Evolutionary conservation across 2,113 vertebrate genomes (phyloP).

Genomic region (Acrocephalus kingi): DNA sequence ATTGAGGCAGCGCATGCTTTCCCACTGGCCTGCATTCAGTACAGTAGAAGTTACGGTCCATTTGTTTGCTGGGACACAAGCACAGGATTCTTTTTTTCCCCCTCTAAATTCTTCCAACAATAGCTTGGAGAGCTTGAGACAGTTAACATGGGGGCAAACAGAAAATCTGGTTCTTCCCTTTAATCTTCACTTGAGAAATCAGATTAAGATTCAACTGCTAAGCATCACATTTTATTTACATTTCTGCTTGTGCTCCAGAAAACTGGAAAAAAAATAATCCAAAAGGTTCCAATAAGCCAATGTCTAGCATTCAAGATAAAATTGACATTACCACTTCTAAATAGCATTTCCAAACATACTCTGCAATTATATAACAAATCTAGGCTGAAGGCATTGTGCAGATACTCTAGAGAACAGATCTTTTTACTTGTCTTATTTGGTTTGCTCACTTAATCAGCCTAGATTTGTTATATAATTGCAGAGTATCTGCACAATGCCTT

Average conservation of each 20-base stretch:
- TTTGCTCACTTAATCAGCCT: too few relatives aligned
- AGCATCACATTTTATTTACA: neutral
- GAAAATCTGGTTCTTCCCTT: conserved; percentile 3
- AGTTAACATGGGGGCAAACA: neutral
- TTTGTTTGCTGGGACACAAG: neutral
- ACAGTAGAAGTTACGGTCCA: neutral
- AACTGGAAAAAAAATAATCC: neutral
- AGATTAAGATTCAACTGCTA: conserved; percentile 28
- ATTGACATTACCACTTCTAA: neutral
- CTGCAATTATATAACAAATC: neutral
- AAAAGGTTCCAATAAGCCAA: neutral
- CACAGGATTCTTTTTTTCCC: neutral
- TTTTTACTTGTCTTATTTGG: too few relatives aligned
- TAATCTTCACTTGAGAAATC: conserved; percentile 34
- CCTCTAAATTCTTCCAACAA: neutral
- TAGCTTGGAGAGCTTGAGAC: neutral
- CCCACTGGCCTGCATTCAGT: neutral
- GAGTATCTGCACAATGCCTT: neutral
- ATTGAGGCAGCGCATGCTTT: neutral
- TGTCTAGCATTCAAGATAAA: neutral
- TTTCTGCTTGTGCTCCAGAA: neutral
- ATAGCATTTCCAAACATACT: neutral
- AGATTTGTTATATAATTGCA: too few relatives aligned
- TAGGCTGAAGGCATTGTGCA: too few relatives aligned
- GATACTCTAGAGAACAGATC: too few relatives aligned